These are phyloP conservation scores for Drosophila austrosaltans DNA, from an alignment of 2,888 invertebrate genomes.

Conservation along the genomic window DNA sequence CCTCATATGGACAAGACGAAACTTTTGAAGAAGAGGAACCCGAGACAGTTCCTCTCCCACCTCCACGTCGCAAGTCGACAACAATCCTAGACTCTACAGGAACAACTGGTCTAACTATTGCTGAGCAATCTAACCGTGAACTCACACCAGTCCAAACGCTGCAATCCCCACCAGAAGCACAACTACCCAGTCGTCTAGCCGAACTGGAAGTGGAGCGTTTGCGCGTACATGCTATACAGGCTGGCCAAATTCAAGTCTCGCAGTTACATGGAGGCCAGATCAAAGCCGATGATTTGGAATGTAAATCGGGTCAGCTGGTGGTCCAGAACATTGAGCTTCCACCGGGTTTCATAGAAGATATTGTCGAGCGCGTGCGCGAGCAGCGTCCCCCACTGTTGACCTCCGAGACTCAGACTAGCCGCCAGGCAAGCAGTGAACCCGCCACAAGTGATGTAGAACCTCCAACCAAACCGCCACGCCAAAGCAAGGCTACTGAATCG, in stretches of 20 bases:
- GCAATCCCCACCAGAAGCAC: constrained; percentile 43
- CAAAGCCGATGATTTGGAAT: constrained; percentile 89
- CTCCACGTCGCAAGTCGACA: constrained; percentile 80
- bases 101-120: constrained; percentile 41
- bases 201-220: constrained; percentile 92
- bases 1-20: constrained; percentile 38
- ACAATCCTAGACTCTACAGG: constrained; percentile 62
- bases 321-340: constrained; percentile 88
- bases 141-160: constrained; percentile 54
- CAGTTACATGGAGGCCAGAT: constrained; percentile 91
- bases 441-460: constrained; percentile 61
- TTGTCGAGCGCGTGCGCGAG: constrained; percentile 85
- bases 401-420: constrained; percentile 83
- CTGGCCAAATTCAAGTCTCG: constrained; percentile 91
- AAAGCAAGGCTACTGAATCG: constrained; percentile 55
- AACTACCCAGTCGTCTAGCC: constrained; percentile 83
- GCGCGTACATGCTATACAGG: constrained; percentile 91
- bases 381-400: constrained; percentile 71
- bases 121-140: constrained; percentile 48
- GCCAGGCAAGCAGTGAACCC: constrained; percentile 73
- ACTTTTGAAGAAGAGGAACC: constrained; percentile 37
- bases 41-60: constrained; percentile 64
- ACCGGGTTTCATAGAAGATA: constrained; percentile 88
- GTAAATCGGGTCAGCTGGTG: constrained; percentile 88
- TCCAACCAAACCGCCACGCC: constrained; percentile 78